phyloP scores from a whole-genome alignment of 2,888 invertebrate species.

The Lobophora halterata region DNA sequence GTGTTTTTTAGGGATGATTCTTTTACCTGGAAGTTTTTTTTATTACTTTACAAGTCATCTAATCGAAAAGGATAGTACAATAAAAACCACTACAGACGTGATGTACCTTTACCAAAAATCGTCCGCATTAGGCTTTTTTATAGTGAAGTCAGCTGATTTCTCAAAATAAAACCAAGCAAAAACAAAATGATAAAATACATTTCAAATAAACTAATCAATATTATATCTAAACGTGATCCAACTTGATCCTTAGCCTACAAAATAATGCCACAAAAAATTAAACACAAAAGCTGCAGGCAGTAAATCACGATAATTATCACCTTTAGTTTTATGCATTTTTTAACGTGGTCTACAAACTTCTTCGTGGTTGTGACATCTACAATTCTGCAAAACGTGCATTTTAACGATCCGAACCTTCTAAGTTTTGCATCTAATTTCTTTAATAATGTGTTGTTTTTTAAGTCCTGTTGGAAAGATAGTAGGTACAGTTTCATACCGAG shows the following conservation, averaged over 20 bases:
- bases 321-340: slow-evolving; percentile 37
- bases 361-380: slow-evolving; percentile 33
- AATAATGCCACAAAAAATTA: slow-evolving; percentile 1
- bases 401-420: slow-evolving; percentile 31
- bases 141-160: no score
- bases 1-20: no score
- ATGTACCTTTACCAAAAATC: no score
- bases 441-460: slow-evolving; percentile 36
- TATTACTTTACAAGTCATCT: no score
- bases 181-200: no score
- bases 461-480: slow-evolving; percentile 45
- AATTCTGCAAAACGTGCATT: slow-evolving; percentile 45
- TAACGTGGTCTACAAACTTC: slow-evolving; percentile 40
- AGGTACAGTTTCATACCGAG: no score
- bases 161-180: no score
- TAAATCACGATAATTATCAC: slow-evolving; percentile 15
- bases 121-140: no score
- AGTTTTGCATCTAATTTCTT: slow-evolving; percentile 37
- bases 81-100: no score
- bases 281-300: slow-evolving; percentile 12
- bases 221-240: not conserved
- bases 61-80: no score
- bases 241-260: not conserved
- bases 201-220: no score
- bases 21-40: no score